These are phyloP conservation scores for Tenrec ecaudatus DNA, from an alignment of 2,113 vertebrate species.

Conservation along the genomic window DNA sequence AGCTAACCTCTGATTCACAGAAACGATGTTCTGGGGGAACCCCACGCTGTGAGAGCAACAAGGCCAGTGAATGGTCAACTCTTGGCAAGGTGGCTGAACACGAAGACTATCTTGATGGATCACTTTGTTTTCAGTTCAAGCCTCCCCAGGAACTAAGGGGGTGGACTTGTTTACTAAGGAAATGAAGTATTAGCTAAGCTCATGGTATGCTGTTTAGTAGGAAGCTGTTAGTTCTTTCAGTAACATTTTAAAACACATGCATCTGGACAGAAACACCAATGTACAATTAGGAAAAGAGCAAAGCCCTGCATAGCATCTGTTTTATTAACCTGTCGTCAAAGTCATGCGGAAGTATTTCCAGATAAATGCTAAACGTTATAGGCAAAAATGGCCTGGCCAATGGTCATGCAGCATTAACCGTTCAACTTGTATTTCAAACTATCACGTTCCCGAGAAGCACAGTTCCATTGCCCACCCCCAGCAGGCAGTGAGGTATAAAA, in stretches of 20 bases:
- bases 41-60: not conserved
- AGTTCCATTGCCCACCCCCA: not conserved
- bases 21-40: not conserved
- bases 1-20: not conserved
- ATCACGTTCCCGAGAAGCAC: not conserved
- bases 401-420: conserved; percentile 12
- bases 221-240: conserved; percentile 37
- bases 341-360: conserved; percentile 11
- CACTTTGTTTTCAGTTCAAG: conserved; percentile 22
- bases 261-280: not conserved
- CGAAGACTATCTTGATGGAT: not conserved
- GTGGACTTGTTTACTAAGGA: not conserved
- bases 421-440: conserved; percentile 28
- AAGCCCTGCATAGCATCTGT: not conserved
- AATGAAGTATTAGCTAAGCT: not conserved
- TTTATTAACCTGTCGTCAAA: conserved; percentile 2
- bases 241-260: conserved; percentile 8
- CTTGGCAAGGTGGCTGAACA: not conserved
- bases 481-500: not conserved
- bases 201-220: not conserved
- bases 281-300: not conserved
- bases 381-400: conserved; percentile 15
- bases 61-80: not conserved
- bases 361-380: conserved; percentile 33
- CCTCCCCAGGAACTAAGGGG: not conserved